Conservation (phyloP, 2,113 vertebrate genomes). For the Nothobranchius furzeri region DNA sequence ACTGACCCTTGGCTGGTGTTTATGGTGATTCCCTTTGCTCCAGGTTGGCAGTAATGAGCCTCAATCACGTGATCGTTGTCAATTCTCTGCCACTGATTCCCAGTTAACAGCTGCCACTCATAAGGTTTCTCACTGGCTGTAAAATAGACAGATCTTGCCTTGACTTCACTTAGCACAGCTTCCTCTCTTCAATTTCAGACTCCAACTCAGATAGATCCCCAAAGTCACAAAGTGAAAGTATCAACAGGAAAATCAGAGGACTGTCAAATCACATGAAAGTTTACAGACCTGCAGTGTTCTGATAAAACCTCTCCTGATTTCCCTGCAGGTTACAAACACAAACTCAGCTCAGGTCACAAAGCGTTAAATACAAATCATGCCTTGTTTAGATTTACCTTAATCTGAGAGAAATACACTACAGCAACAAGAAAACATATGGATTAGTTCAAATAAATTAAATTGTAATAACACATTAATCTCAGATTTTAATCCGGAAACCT, state of each 20-base stretch:
- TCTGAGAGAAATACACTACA: neutral
- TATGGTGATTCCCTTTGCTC: slow-evolving; percentile 66
- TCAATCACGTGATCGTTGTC: slow-evolving; percentile 69
- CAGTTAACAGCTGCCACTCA: slow-evolving; percentile 61
- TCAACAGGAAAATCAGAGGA: neutral
- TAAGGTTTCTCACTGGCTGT: slow-evolving; percentile 47
- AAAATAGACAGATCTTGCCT: neutral
- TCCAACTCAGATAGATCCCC: too few species aligned
- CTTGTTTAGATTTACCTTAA: slow-evolving; percentile 26
- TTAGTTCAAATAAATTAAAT: neutral
- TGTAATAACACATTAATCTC: too few species aligned
- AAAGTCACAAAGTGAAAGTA: too few species aligned
- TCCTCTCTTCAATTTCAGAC: neutral
- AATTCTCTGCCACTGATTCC: slow-evolving; percentile 41
- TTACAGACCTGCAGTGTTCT: slow-evolving; percentile 12
- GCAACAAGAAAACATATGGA: neutral
- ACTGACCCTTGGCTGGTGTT: slow-evolving; percentile 45
- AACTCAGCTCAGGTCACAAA: neutral
- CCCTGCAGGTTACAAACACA: neutral
- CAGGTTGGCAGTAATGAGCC: slow-evolving; percentile 71
- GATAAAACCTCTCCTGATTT: fast-evolving
- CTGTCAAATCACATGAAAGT: neutral
- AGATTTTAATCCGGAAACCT: too few species aligned
- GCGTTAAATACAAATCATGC: neutral
- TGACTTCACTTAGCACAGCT: neutral